Conservation (phyloP, 1,140 invertebrate species). For the Eupeodes corollae region DNA sequence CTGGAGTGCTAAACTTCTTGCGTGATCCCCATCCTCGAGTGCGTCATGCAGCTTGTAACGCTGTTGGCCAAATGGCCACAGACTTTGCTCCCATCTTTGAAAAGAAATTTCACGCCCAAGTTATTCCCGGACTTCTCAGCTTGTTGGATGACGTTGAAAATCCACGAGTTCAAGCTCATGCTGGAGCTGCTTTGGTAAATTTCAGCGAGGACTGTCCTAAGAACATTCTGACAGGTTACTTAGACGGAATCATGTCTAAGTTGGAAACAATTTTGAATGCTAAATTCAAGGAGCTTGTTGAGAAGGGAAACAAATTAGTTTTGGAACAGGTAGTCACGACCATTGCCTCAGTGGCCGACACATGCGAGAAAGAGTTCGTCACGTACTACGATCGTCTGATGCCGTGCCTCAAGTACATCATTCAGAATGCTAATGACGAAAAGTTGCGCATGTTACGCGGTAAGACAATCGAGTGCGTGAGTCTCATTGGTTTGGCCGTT, state of each 20-base stretch:
- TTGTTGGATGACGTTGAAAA: slow-evolving; percentile 86
- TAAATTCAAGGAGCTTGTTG: slow-evolving; percentile 90
- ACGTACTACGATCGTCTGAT: slow-evolving; percentile 77
- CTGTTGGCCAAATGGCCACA: slow-evolving; percentile 97
- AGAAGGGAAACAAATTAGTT: slow-evolving; percentile 90
- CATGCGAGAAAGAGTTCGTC: slow-evolving; percentile 89
- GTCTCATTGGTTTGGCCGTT: slow-evolving; percentile 94
- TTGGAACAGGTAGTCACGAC: slow-evolving; percentile 95
- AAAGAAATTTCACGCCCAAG: slow-evolving; percentile 93
- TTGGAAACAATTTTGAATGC: slow-evolving; percentile 80
- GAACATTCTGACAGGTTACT: slow-evolving; percentile 78
- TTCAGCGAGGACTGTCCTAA: slow-evolving; percentile 99
- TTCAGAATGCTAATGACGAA: slow-evolving; percentile 79
- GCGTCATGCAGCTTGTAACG: slow-evolving; percentile 92
- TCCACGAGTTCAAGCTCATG: slow-evolving; percentile 88
- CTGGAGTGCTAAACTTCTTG: slow-evolving; percentile 78
- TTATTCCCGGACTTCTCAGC: slow-evolving; percentile 80
- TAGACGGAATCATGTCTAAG: slow-evolving; percentile 83
- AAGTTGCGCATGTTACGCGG: slow-evolving; percentile 83
- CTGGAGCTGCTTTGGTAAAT: slow-evolving; percentile 92
- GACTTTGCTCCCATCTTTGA: slow-evolving; percentile 96
- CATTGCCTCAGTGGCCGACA: slow-evolving; percentile 97
- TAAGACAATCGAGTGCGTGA: slow-evolving; percentile 98
- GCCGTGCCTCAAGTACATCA: slow-evolving; percentile 95
- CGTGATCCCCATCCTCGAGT: slow-evolving; percentile 53